Base-by-base conservation (phyloP, 2,797 vertebrate genomes). In the Falco peregrinus region DNA sequence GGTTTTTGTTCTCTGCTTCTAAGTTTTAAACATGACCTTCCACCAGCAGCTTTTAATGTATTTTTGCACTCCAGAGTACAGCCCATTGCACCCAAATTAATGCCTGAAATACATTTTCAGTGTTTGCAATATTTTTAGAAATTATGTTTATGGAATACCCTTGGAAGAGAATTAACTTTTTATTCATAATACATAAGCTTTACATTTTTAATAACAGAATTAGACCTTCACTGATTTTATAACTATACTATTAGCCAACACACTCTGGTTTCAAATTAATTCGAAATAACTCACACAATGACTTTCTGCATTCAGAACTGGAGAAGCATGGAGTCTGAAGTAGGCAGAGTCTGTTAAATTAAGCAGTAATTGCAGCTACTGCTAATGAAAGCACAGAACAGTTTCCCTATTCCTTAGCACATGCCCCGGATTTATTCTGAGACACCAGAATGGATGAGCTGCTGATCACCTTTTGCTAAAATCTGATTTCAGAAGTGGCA, bases 191-290 rank as follows among this genome's bases (percentile, higher is more conserved):
- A 96, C 90, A 97, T 97, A 95, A 97, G 92, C 92, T 97, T 98
- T 98, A 97, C 95, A 97, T 96, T 97, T 98, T 98, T 97, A 96
- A 97, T 97, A 97, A 96, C 16, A 57, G 93, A 97, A 96, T 97
- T 96, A 96, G 96, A 95, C 93, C 95, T 96, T 97, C 95, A 94
- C 87, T 89, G 95, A 94, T 95, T 96, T 97, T 82, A 86, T 97
- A 97, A 94, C 94, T 95, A 64, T 80, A 96, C 84, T 87, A 89
- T 95, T 90, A 97, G 86, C 95, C 83, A 81, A 95, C 87, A 86
- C 73, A 93, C 67, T 96, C 91, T 88, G 92, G 69, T 95, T 96
- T 97, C 94, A 87, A 88, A 94, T 96, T 96, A 97, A 95, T 94
- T 93, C 20, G 9, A 93, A 96, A 97, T 96, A 88, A 96, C 61